Percentiles rank a stretch among this genome's conserved stretches.
These are phyloP conservation scores for Mastacembelus armatus DNA, from an alignment of 2,797 vertebrate species.

Conservation along the genomic window DNA sequence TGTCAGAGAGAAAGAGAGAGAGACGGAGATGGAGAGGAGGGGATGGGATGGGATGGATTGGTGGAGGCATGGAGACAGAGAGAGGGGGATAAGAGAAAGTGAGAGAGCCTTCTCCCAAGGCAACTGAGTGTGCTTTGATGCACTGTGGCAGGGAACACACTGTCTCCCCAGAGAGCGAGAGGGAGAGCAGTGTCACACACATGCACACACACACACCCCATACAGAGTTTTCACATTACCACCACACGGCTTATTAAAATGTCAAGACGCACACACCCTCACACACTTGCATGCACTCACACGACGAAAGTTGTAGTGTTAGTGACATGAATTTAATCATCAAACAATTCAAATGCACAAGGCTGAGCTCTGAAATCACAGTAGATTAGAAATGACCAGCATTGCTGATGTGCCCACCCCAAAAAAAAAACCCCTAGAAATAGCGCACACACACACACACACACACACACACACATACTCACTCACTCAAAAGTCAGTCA, in stretches of 20 bases:
- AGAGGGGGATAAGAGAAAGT: neutral
- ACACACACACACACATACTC: neutral
- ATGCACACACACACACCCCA: constrained; percentile 49
- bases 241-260: constrained; percentile 65
- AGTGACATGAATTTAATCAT: constrained; percentile 75
- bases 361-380: constrained; percentile 61
- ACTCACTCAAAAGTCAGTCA: constrained; percentile 27
- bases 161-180: constrained; percentile 76
- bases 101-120: constrained; percentile 75
- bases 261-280: constrained; percentile 51
- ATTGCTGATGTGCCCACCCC: constrained; percentile 53
- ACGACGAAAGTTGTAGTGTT: constrained; percentile 32
- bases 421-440: constrained; percentile 38
- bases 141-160: constrained; percentile 85
- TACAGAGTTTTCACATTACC: constrained; percentile 59
- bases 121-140: constrained; percentile 82
- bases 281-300: constrained; percentile 13
- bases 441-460: constrained; percentile 8
- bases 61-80: constrained; percentile 36
- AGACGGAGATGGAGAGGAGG: constrained; percentile 34
- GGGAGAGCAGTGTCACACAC: constrained; percentile 42
- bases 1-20: constrained; percentile 57
- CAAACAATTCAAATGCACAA: constrained; percentile 66
- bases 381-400: constrained; percentile 72
- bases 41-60: too few species aligned